A percentile compares a stretch with the other conserved stretches of the same genome.
These are phyloP conservation scores for Meriones unguiculatus DNA, from an alignment of 2,113 vertebrate species.

Conservation along the genomic window DNA sequence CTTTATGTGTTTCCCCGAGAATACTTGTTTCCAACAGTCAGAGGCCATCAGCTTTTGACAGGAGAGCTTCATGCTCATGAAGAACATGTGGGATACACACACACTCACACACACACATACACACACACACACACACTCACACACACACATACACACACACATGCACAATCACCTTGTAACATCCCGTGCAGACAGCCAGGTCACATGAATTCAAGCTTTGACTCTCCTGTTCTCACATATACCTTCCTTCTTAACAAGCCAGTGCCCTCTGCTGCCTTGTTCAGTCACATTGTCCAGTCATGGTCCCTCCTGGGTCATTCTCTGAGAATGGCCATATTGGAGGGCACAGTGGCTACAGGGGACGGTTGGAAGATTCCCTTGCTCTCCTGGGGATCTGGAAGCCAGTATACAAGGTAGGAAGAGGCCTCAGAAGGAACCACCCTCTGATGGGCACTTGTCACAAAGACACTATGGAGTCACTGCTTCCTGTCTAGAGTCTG, in stretches of 20 bases:
- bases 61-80: rapidly evolving
- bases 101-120: neutral
- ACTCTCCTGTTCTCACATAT: neutral
- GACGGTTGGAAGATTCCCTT: neutral
- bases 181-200: neutral
- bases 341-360: neutral
- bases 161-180: rapidly evolving
- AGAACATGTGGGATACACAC: rapidly evolving
- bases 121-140: neutral
- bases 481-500: too few species aligned
- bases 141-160: neutral
- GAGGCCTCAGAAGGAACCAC: rapidly evolving
- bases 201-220: neutral
- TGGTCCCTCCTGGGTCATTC: too few species aligned
- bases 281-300: rapidly evolving
- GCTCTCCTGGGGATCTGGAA: neutral
- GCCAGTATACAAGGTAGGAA: neutral
- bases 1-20: neutral
- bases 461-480: neutral
- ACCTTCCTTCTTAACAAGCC: neutral
- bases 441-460: neutral
- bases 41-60: neutral
- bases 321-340: neutral
- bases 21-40: neutral
- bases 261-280: too few species aligned